Percentiles rank a stretch among this genome's conserved stretches.
Conservation (phyloP, 2,888 invertebrate species). For the Noctuana brunneofusca region DNA sequence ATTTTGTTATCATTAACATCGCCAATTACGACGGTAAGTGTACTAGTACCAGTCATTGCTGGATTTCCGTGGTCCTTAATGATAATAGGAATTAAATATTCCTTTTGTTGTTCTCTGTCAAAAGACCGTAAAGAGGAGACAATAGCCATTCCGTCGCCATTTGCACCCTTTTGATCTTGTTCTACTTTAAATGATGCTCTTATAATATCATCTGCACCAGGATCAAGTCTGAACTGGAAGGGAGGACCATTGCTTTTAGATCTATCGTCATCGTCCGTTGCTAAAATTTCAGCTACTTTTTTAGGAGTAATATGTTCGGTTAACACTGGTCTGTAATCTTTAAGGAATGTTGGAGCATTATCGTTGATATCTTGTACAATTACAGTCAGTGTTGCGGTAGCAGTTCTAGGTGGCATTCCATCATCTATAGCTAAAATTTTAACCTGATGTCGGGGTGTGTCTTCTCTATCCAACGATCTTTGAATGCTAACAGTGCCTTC, state of each 20-base stretch:
- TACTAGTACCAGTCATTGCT: conserved; percentile 98
- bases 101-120: conserved; percentile 97
- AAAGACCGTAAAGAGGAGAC: conserved; percentile 96
- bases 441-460: conserved; percentile 97
- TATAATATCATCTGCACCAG: conserved; percentile 96
- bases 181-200: conserved; percentile 97
- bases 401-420: conserved; percentile 95
- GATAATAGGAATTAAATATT: conserved; percentile 97
- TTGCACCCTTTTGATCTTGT: conserved; percentile 98
- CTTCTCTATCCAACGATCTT: conserved; percentile 95
- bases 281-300: conserved; percentile 95
- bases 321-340: conserved; percentile 95
- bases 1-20: conserved; percentile 99
- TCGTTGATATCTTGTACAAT: conserved; percentile 98
- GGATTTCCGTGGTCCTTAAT: conserved; percentile 98
- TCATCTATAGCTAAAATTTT: conserved; percentile 98
- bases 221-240: conserved; percentile 96
- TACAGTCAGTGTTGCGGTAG: conserved; percentile 95
- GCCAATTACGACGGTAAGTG: conserved; percentile 97
- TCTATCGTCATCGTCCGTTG: conserved; percentile 96
- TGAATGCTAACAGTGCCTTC: conserved; percentile 98
- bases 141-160: conserved; percentile 98
- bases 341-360: conserved; percentile 95
- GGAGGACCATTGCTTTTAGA: conserved; percentile 98
- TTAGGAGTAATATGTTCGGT: conserved; percentile 96